Base-by-base conservation (phyloP, 2,888 invertebrate genomes). In the Dasysyrphus tricinctus region DNA sequence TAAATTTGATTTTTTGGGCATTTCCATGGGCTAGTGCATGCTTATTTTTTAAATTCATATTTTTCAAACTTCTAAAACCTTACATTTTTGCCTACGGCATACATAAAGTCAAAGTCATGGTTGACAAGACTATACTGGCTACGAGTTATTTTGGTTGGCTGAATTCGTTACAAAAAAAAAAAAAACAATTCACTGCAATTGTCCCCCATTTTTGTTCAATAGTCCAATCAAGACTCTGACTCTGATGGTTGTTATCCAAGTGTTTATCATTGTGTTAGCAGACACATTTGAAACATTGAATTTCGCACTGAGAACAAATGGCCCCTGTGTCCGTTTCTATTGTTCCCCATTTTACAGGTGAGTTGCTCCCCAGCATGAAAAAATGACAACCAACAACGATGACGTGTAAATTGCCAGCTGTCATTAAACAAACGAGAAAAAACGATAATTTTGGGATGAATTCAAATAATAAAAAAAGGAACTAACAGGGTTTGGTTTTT, bases 331-430 rank as follows among this genome's bases (percentile, higher is more conserved):
- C 56, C 80, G 24, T 51, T 42, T 3, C 65, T 51, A 74, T 82
- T 82, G 82, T 82, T 72, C 65, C 42, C 51, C 47, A 59, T 59
- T 54, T 57, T 57, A 56, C 77, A 81, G 85, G 81, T 81, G 76
- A 67, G 67, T 81, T 63, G 56, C 63, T 70, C 67, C 72, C 57
- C 54, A 49, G n/a, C 8, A 44, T 42, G 24, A 51, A 51, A 19
- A n/a, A 39, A 51, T 19, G 51, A 12, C 67, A 51, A 16, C 19
- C 19, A 5, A 57, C 59, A 19, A 16, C 9, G 54, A 54, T 54
- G 70, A 81, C 78, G 69, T 81, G 81, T 70, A 81, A 81, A 81
- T 81, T 81, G 81, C 65, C 80, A 77, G 75, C 78, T 82, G 86
- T 77, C 85, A 75, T 77, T 74, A 56, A 39, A 49, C 32, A 47